Evolutionary conservation across 53 echinoderm and acorn worm genomes (phyloP), one percentile per base, ranked within the genome.

Genomic region (Arbacia lixula): DNA sequence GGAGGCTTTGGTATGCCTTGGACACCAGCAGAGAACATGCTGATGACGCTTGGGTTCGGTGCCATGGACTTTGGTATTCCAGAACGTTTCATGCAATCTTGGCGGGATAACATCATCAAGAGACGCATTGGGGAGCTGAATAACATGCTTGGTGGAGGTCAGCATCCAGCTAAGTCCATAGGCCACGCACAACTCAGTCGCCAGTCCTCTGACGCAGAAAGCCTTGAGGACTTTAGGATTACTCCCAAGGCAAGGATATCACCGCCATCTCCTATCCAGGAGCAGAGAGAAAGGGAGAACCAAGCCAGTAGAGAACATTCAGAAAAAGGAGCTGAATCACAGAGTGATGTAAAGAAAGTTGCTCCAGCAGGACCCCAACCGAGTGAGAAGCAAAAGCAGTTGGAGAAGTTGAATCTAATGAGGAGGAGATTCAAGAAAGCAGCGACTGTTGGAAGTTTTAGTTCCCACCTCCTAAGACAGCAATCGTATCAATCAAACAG

Each of bases 21-120:
- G 87, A 92, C 92, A 11, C 88, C 92, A 3, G 90, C 99, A 24
- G 99, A 95, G 60, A 89, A 87, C 49, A 89, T 95, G 40, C 76
- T 99, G 39, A 86, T 99, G 65, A 90, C 92, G 9, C 88, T 99
- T 0, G 99, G 99, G 9, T 99, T 99, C 53, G 92, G 89, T 71
- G 95, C 92, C 5, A 67, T 90, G 28, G 92, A 86, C 71, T 69
- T 91, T 56, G 94, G 94, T 24, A 94, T 99, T 25, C 99, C 99
- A 38, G 87, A 87, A 28, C 90, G 99, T 19, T 99, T 99, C 63
- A 76, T 99, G 40, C 84, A 81, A 29, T 92, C 99, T 11, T 93
- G 94, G 95, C 46, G 90, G 32, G 90, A 99, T 40, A 88, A 92
- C 55, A 51, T 91, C 20, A 76, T 92, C 56, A 90, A 88, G 57